Evolutionary conservation across 2,113 vertebrate species (phyloP), one percentile per base, ranked within the genome.

Genomic region (Trogon melanurus): DNA sequence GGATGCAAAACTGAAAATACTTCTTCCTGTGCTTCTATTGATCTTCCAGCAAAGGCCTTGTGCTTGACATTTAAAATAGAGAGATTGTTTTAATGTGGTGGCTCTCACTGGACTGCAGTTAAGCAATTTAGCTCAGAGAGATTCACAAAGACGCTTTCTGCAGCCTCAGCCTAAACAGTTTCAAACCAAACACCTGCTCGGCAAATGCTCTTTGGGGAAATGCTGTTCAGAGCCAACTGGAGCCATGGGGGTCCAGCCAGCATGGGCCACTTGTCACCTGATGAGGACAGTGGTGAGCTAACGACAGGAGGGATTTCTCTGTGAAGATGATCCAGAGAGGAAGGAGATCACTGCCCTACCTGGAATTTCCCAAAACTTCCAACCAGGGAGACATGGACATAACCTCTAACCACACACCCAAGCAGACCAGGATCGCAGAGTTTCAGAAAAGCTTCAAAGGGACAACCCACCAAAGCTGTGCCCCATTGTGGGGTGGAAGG

Each of bases 11-110:
- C 72, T 88, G 94, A 94, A 97, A 98, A 96, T 75, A 65, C 76
- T 73, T 92, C 93, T 88, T 89, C 89, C 65, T 36, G 76, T 75
- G 79, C 54, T 83, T 71, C 82, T 94, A 69, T 89, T 78, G 96
- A 97, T 97, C 93, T 53, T 44, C 92, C 87, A 91, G 91, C 65
- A 85, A 94, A 97, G 95, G 56, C 78, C 86, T 95, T 79, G 20
- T 61, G 91, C 82, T 85, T 95, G 93, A 65, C 91, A 91, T 90
- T 95, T 95, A 70, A 85, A 95, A 94, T 57, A 76, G 88, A 93
- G 86, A 86, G 50, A 54, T 65, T 26, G 51, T 80, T 94, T 88
- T 89, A 80, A 92, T 66, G 62, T 47, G 94, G 85, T 69, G 90
- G 36, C 65, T 48, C 65, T 94, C 3, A 4, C 75, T 36, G 76